phyloP scores from a whole-genome alignment of 1,140 invertebrate genomes.

The Frieseomelitta varia region DNA sequence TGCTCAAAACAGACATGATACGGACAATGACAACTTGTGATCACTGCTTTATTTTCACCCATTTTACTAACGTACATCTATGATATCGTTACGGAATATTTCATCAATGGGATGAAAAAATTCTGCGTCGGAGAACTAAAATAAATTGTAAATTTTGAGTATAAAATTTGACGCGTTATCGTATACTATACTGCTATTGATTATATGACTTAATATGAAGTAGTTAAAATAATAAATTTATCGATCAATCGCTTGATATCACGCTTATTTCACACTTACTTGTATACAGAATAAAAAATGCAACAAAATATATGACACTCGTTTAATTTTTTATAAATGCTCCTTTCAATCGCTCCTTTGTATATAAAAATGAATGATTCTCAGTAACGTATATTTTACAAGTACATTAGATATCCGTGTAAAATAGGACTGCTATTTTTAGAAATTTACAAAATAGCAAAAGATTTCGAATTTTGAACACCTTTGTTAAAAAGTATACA shows the following conservation, averaged over 20 bases:
- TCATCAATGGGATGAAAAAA: slow-evolving; percentile 18
- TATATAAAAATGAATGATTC: slow-evolving; percentile 20
- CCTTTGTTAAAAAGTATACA: slow-evolving; percentile 41
- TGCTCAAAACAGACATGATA: slow-evolving; percentile 48
- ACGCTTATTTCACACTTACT: slow-evolving; percentile 2
- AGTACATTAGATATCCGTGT: background rate
- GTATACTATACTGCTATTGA: background rate
- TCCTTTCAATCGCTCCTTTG: background rate
- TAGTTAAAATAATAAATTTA: background rate
- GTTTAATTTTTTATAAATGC: slow-evolving; percentile 24
- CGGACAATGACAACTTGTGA: slow-evolving; percentile 3
- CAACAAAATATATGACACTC: slow-evolving; percentile 15
- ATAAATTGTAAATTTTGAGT: slow-evolving; percentile 31
- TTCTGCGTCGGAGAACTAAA: background rate
- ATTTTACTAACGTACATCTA: slow-evolving; percentile 50
- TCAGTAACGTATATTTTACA: background rate
- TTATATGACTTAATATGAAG: background rate
- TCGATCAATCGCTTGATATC: slow-evolving; percentile 1
- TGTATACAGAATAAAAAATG: background rate
- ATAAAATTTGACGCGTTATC: slow-evolving; percentile 5
- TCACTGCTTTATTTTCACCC: slow-evolving; percentile 32
- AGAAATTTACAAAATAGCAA: slow-evolving; percentile 8
- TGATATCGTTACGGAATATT: slow-evolving; percentile 34
- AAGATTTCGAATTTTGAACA: background rate
- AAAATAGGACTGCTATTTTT: background rate